A percentile compares a stretch with the other conserved stretches of the same genome.
Evolutionary conservation across 2,113 vertebrate genomes (phyloP).

Genomic region (Carlito syrichta): DNA sequence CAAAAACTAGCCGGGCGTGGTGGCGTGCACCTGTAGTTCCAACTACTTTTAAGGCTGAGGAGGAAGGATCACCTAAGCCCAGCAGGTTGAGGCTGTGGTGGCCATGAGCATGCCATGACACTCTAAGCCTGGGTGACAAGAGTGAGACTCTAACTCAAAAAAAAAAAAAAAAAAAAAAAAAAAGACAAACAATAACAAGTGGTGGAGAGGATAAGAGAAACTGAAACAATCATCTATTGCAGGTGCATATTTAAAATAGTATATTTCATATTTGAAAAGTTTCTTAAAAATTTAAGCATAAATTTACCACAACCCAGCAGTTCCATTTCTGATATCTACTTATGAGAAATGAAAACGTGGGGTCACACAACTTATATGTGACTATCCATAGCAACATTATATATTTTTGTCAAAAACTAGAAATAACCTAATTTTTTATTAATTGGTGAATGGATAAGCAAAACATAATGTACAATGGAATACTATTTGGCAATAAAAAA

Average conservation of each 20-base stretch:
- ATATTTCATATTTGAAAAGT: not conserved
- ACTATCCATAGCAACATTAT: not conserved
- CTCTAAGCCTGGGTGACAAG: no score
- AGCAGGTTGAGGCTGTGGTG: no score
- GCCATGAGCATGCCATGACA: no score
- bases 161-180: not conserved
- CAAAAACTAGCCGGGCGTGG: no score
- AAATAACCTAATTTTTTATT: not conserved
- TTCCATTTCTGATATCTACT: not conserved
- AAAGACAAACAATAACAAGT: not conserved
- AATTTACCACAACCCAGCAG: not conserved
- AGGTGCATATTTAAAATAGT: not conserved
- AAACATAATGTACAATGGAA: not conserved
- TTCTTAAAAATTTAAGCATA: slow-evolving; percentile 1
- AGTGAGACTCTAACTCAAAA: no score
- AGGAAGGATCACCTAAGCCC: no score
- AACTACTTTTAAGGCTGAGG: no score
- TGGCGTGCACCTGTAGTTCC: no score
- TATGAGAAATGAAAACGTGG: not conserved
- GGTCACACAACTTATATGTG: not conserved
- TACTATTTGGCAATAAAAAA: not conserved
- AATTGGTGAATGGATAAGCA: not conserved
- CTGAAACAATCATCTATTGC: not conserved
- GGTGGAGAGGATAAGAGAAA: not conserved
- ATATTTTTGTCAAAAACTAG: not conserved